Evolutionary conservation across 2,113 vertebrate genomes (phyloP).

Genomic region (Pseudorectes ferrugineus): DNA sequence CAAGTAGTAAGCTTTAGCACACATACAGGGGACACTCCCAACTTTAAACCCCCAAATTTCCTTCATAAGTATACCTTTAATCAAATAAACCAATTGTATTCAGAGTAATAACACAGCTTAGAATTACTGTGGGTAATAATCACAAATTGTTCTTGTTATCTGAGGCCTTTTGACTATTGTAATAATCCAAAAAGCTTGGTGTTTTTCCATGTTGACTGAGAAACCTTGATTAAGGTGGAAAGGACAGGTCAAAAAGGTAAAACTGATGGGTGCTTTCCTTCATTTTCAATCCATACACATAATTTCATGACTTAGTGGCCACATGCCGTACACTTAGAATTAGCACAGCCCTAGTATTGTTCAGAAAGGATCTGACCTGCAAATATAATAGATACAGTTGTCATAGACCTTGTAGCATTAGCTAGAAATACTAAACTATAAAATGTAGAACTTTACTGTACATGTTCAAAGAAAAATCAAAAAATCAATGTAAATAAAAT

Average conservation of each 20-base stretch:
- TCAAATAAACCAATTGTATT: background rate
- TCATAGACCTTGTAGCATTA: background rate
- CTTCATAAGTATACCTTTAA: background rate
- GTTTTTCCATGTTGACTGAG: background rate
- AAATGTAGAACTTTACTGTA: background rate
- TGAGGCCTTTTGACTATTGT: background rate
- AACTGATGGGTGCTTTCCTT: background rate
- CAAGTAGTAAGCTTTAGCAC: background rate
- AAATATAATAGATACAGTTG: background rate
- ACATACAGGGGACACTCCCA: background rate
- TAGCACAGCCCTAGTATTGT: background rate
- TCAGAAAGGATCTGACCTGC: background rate
- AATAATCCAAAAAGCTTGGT: background rate
- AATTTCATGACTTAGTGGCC: background rate
- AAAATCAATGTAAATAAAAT: conserved; percentile 7
- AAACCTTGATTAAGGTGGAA: background rate
- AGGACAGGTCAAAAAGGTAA: background rate
- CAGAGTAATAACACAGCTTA: background rate
- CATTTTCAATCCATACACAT: background rate
- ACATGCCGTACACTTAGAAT: background rate
- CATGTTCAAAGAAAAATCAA: background rate
- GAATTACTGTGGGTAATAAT: background rate
- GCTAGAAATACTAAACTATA: background rate
- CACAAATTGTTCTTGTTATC: background rate
- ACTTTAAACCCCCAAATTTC: background rate